Evolutionary conservation across 2,888 invertebrate genomes (phyloP), one percentile per base, ranked within the genome.

Genomic region (Ryuthela nishihirai): DNA sequence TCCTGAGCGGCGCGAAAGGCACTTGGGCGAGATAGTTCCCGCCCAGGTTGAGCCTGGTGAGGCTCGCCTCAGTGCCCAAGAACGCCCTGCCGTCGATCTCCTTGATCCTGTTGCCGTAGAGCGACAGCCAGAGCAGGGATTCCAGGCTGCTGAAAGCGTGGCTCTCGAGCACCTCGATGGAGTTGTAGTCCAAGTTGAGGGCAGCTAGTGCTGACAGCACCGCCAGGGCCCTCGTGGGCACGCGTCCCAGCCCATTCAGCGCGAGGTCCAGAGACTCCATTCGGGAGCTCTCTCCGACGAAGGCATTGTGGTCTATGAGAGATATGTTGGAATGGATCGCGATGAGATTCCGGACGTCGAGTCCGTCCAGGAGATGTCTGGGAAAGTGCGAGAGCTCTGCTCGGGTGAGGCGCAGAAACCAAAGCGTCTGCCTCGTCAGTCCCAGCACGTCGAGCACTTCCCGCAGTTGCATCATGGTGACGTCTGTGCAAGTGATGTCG

Each of bases 241-340:
- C 88, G 50, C 65, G 54, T 9, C 32, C 82, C 70, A 92, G 77
- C 68, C 84, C 84, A 77, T 93, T 93, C 71, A 88, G 85, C 0
- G 90, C 89, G 39, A 92, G 84, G 73, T 92, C 92, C 70, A 93
- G 77, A 71, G 91, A 88, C 18, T 90, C 90, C 69, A 93, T 77
- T 73, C 85, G 63, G 5, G 65, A 43, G 9, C 89, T 89, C 67
- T 92, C 84, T 36, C 90, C 91, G 72, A 88, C 88, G 45, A 93
- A 80, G 0, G 91, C 88, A 12, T 87, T 84, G 72, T 89, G 88
- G 72, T 91, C 91, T 59, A 92, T 85, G 45, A 87, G 86, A 25
- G 88, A 88, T 69, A 92, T 76, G 71, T 88, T 90, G 75, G 89
- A 66, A 63, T 89, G 75, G 88, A 90, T 73, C 88, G 89, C 88